phyloP scores from a whole-genome alignment of 2,888 invertebrate species.

The Thymelicus lineola region DNA sequence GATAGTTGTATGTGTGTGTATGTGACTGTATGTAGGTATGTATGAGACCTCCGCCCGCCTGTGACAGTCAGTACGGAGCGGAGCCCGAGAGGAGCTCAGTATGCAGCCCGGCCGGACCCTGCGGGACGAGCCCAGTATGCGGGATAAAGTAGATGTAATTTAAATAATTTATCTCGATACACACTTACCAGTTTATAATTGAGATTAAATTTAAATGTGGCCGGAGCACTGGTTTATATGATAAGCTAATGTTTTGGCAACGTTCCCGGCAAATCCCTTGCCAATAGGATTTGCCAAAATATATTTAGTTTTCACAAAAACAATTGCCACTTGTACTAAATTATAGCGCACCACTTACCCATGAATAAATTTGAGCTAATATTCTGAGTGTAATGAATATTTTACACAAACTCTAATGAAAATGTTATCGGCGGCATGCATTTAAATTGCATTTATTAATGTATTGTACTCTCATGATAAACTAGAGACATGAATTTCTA shows the following conservation, averaged over 20 bases:
- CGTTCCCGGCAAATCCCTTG: slow-evolving; percentile 36
- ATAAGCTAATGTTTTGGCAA: slow-evolving; percentile 39
- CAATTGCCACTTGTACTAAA: slow-evolving; percentile 36
- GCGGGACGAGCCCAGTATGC: background rate
- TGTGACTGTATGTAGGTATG: no score
- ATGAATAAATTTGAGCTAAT: slow-evolving; percentile 33
- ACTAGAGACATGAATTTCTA: background rate
- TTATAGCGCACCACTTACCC: slow-evolving; percentile 22
- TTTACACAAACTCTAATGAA: slow-evolving; percentile 24
- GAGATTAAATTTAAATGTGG: slow-evolving; percentile 36
- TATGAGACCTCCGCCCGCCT: no score
- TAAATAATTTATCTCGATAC: slow-evolving; percentile 10
- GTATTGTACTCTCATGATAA: background rate
- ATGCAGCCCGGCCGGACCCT: no score
- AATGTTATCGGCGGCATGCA: slow-evolving; percentile 17
- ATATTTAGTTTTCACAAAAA: slow-evolving; percentile 37
- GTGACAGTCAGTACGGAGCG: no score
- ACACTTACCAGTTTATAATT: slow-evolving; percentile 27
- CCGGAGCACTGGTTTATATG: slow-evolving; percentile 33
- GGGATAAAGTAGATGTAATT: background rate
- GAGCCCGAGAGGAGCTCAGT: no score
- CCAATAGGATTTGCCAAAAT: slow-evolving; percentile 39
- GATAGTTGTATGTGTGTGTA: no score
- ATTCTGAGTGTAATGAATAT: slow-evolving; percentile 10
- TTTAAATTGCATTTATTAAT: slow-evolving; percentile 24